Base-by-base conservation (phyloP, 2,113 vertebrate genomes). In the Lonchura striata region DNA sequence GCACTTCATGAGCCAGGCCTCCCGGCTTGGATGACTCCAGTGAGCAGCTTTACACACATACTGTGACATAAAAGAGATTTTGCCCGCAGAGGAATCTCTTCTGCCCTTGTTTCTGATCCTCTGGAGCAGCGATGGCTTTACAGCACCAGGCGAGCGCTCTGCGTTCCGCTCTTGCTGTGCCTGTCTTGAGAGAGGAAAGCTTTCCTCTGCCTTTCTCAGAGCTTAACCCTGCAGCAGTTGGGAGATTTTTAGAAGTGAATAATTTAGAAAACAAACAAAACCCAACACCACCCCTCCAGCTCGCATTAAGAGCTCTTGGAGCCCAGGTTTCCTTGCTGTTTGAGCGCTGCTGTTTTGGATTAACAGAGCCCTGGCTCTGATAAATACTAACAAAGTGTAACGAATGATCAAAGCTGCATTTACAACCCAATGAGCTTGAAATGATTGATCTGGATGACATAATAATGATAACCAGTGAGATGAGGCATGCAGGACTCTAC, bases 351-450 rank as follows among this genome's bases (percentile, higher is more conserved):
- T 98, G 98, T 97, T 98, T 98, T 94, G 95, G 90, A 98, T 98
- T 98, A 98, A 82, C 49, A 42, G 92, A 93, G 96, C 90, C 88
- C 98, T 98, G 98, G 97, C 94, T 97, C 97, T 95, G 98, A 98
- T 98, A 98, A 98, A 97, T 95, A 97, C 97, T 98, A 98, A 98
- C 97, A 97, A 98, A 98, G 97, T 98, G 97, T 97, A 98, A 97
- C 98, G 97, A 98, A 98, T 98, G 97, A 98, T 98, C 98, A 98
- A 98, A 98, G 98, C 70, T 20, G 86, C 88, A 95, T 98, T 98
- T 98, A 97, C 95, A 94, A 91, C 95, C 94, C 96, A 79, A 79
- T 68, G 93, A 97, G 97, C 92, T 94, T 93, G 96, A 97, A 96
- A 93, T 97, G 98, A 97, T 97, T 98, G 97, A 98, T 98, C 95